These are phyloP conservation scores for Pitangus sulphuratus DNA, from an alignment of 2,797 vertebrate species.

Conservation along the genomic window DNA sequence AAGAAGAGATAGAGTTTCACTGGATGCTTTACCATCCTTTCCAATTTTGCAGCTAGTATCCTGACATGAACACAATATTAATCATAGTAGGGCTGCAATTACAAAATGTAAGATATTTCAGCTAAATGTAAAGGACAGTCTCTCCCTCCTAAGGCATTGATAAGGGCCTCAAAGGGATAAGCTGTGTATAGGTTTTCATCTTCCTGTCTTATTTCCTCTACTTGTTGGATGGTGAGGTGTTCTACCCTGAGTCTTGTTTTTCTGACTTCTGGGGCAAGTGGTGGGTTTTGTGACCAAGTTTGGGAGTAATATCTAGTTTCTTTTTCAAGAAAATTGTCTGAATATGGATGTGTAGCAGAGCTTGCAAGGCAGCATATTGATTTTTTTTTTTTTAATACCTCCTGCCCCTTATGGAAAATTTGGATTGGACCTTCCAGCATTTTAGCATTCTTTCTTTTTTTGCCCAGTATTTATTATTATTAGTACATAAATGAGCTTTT, in stretches of 20 bases:
- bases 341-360: not conserved
- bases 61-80: rapidly evolving
- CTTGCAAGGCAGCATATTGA: not conserved
- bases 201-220: not conserved
- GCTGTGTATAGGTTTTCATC: not conserved
- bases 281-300: not conserved
- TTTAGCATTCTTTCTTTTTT: not conserved
- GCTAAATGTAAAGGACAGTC: not conserved
- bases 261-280: not conserved
- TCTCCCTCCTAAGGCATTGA: not conserved
- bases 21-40: not conserved
- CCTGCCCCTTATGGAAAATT: not conserved
- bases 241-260: not conserved
- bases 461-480: not conserved
- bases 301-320: not conserved
- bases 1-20: not conserved
- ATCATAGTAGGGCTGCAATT: not conserved
- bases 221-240: not conserved
- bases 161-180: not conserved
- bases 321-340: not conserved
- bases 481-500: rapidly evolving
- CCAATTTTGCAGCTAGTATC: not conserved
- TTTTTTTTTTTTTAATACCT: rapidly evolving
- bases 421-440: too few species aligned
- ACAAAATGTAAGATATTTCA: not conserved